Evolutionary conservation across 2,797 vertebrate species (phyloP), one percentile per base, ranked within the genome.

Genomic region (Knipowitschia caucasica): DNA sequence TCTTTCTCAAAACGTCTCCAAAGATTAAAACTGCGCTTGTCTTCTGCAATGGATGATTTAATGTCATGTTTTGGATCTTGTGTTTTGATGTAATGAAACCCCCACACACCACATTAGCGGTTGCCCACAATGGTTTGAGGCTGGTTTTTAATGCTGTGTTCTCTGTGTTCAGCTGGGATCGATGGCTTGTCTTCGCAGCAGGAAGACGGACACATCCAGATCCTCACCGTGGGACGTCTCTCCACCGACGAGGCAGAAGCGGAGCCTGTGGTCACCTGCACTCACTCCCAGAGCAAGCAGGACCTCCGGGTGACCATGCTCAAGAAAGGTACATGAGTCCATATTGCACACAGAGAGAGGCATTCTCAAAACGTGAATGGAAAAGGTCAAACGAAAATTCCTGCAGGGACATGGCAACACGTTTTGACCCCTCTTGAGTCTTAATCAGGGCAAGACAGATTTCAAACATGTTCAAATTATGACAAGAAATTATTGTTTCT

Each of bases 271-370:
- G 89, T 92, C 76, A 90, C 89, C 82, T 91, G 88, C 77, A 87
- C 89, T 39, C 85, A 92, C 55, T 89, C 81, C 14, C 92, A 94
- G 86, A 89, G 90, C 73, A 95, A 94, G 74, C 94, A 98, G 85
- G 95, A 99, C 71, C 92, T 98, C 70, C 88, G 91, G 64, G 89
- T 93, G 85, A 91, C 91, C 73, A 95, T 98, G 96, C 94, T 98
- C 71, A 98, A 96, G 81, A 98, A 98, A 91, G 97, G 97, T 99
- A 90, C 50, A 7, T n/a, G n/a, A n/a, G n/a, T n/a, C n/a, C n/a
- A n/a, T n/a, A n/a, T n/a, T n/a, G n/a, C n/a, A n/a, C n/a, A n/a
- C n/a, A n/a, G n/a, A n/a, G n/a, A n/a, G n/a, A n/a, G n/a, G n/a
- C n/a, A n/a, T n/a, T n/a, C n/a, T n/a, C n/a, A n/a, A n/a, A n/a